Evolutionary conservation across 2,888 invertebrate genomes (phyloP).

Genomic region (Gibbula magus): DNA sequence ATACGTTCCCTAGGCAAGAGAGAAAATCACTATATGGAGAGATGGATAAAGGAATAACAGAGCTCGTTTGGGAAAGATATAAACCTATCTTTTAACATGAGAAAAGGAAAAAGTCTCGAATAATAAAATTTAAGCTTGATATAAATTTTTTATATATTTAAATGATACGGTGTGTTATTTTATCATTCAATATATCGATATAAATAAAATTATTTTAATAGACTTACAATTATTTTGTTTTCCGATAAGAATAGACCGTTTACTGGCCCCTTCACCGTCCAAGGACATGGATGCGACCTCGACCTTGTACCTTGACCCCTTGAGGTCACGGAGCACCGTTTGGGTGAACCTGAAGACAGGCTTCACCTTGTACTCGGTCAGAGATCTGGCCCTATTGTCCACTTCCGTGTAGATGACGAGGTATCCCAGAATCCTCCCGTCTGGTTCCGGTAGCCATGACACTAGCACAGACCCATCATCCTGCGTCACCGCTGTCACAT

Average conservation of each 20-base stretch:
- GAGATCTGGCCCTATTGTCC: neutral
- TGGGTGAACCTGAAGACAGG: neutral
- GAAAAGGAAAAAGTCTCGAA: too few species aligned
- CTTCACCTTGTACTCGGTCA: neutral
- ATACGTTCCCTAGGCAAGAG: too few species aligned
- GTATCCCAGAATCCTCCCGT: neutral
- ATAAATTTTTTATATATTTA: too few species aligned
- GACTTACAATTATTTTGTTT: neutral
- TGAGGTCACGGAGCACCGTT: neutral
- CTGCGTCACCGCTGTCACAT: neutral
- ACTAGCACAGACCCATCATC: neutral
- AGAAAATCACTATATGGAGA: too few species aligned
- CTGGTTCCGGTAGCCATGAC: neutral
- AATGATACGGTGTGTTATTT: too few species aligned
- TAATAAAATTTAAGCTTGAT: too few species aligned
- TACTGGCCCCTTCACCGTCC: neutral
- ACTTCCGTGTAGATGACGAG: constrained; percentile 4
- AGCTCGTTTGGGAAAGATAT: too few species aligned
- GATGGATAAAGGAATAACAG: too few species aligned
- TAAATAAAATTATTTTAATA: neutral
- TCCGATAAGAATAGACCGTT: neutral
- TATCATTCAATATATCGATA: too few species aligned
- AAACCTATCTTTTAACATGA: too few species aligned
- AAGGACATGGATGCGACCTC: neutral
- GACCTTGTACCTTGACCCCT: neutral